Evolutionary conservation across 2,797 vertebrate genomes (phyloP).

Genomic region (Chiloscyllium punctatum): DNA sequence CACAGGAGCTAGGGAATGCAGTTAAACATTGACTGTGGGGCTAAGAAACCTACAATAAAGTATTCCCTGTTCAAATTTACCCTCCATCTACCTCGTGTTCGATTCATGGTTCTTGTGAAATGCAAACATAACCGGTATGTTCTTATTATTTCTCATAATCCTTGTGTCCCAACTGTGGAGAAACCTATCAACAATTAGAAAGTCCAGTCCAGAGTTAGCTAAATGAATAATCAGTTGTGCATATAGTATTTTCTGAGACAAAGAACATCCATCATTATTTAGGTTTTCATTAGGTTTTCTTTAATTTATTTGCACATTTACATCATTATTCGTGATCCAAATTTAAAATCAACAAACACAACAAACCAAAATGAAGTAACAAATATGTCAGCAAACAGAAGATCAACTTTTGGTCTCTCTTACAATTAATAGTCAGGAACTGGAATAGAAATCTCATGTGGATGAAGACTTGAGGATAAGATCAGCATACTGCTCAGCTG

Average conservation of each 20-base stretch:
- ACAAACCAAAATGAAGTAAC: neutral
- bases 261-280: neutral
- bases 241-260: neutral
- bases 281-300: neutral
- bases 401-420: neutral
- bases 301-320: conserved; percentile 9
- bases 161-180: neutral
- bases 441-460: neutral
- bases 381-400: neutral
- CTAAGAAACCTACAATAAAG: too few species aligned
- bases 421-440: neutral
- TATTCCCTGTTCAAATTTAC: too few species aligned
- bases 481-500: neutral
- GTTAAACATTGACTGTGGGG: too few species aligned
- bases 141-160: neutral
- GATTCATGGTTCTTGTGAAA: too few species aligned
- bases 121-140: neutral
- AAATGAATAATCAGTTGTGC: neutral
- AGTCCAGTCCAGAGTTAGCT: neutral
- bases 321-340: neutral
- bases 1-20: too few species aligned
- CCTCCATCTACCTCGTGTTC: too few species aligned
- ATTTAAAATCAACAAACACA: conserved; percentile 10
- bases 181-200: neutral
- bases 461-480: neutral